Evolutionary conservation across 2,888 invertebrate genomes (phyloP), one percentile per base, ranked within the genome.

Genomic region (Oligia fasciuncula): DNA sequence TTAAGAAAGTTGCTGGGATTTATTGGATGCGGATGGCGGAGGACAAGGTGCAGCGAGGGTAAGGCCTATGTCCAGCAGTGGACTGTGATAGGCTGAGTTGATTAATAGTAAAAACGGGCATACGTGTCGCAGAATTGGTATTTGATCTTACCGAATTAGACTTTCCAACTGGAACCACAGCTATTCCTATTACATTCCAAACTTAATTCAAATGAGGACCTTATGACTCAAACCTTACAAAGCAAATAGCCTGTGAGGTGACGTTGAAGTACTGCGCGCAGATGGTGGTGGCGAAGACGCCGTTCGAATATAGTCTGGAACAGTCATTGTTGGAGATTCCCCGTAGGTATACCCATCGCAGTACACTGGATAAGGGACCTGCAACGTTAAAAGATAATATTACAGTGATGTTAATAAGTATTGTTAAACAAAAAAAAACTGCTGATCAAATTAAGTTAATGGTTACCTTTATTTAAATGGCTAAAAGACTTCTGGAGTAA

Each of bases 171-270:
- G 29, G 14, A 29, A 62, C 29, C 29, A 62, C 8, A 62, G 29
- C 6, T 29, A 17, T 6, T 62, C 17, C 62, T 62, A 17, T 29
- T 29, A 29, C 29, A 57, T 35, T 35, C 35, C 3, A 8, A 63
- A 63, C 63, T 35, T 2, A 63, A 63, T 63, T 62, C 14, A 29
- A 62, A 29, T 5, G 17, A 63, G 63, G 17, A 17, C 35, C 17
- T 60, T 35, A 35, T 35, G 8, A 17, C 8, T 17, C 62, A 35
- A 17, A 35, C 0, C 77, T 80, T 83, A 95, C 96, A 89, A 93
- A 93, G 86, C 96, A 96, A 51, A 94, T 93, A 40, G 96, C 96
- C 90, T 96, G 96, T 4, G 94, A 93, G 35, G 95, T 95, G 73
- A 94, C 93, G 85, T 96, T 96, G 91, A 85, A 95, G 89, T 88